These are phyloP conservation scores for Taxidea taxus DNA, from an alignment of 2,113 vertebrate species.

Conservation along the genomic window DNA sequence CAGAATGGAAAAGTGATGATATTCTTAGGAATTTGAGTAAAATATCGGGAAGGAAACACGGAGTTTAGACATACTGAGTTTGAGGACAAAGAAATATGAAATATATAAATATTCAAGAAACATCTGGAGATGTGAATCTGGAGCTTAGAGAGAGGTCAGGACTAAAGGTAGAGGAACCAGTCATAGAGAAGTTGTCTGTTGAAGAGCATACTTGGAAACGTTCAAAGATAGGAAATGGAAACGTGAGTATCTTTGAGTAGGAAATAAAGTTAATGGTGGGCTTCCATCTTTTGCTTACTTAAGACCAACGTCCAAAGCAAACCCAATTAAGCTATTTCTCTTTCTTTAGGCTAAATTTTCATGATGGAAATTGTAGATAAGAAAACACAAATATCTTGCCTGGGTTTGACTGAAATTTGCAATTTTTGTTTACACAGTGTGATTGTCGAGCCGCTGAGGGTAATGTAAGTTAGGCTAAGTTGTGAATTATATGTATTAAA, in stretches of 20 bases:
- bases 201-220: neutral
- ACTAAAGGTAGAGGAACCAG: neutral
- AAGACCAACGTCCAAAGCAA: neutral
- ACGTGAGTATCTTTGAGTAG: neutral
- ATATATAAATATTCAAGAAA: neutral
- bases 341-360: slow-evolving; percentile 24
- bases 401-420: neutral
- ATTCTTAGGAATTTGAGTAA: neutral
- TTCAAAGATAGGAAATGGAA: neutral
- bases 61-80: neutral
- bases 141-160: neutral
- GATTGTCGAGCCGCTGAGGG: neutral
- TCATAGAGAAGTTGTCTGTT: neutral
- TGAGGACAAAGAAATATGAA: neutral
- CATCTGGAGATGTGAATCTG: neutral
- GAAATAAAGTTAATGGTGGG: neutral
- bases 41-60: neutral
- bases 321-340: neutral
- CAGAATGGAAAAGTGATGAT: neutral
- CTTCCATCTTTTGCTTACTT: neutral
- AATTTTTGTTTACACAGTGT: neutral
- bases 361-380: neutral
- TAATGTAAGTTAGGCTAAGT: neutral
- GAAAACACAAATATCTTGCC: neutral
- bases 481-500: neutral